Evolutionary conservation across 2,797 vertebrate genomes (phyloP), one percentile per base, ranked within the genome.

Genomic region (Allenopithecus nigroviridis): DNA sequence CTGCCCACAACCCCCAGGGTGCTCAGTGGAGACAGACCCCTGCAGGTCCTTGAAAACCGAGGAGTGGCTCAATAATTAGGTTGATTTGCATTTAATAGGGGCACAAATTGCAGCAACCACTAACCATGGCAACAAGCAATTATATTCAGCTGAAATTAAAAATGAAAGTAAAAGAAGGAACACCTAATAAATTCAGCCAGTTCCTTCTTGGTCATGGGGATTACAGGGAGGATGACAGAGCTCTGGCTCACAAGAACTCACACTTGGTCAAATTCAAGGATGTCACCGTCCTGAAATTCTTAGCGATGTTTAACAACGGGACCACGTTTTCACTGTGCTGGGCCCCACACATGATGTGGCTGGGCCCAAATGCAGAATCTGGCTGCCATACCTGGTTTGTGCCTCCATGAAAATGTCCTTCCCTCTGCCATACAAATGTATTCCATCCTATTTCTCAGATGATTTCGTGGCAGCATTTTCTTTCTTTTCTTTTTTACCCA

Each of bases 81-180:
- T 43, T 75, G 17, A 81, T 79, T 87, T 87, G 81, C 89, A 74
- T 92, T 64, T 94, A 74, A 86, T 55, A 84, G 89, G 79, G 93
- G 74, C 61, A 48, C 75, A 72, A 33, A 48, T 50, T 78, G 79
- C 84, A 92, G 84, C 91, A 59, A 36, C 3, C 8, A 76, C 64
- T 86, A 89, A 93, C 93, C 91, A 36, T 55, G 83, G 95, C 91
- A 92, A 92, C 2, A 0, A 59, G 78, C 72, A 13, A 84, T 53
- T 76, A 30, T 68, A 43, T 96, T 74, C 83, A 50, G 75, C 64
- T 72, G 59, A 48, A 95, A 93, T 94, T 84, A 53, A 68, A 84
- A 78, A 57, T 5, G 26, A 79, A 36, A 50, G 48, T 5, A n/a
- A 61, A 26, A 41, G 30, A 53, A 43, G 19, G 28, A 57, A 22